Conservation (phyloP, 2,888 invertebrate species). For the Bruchidius siliquastri region DNA sequence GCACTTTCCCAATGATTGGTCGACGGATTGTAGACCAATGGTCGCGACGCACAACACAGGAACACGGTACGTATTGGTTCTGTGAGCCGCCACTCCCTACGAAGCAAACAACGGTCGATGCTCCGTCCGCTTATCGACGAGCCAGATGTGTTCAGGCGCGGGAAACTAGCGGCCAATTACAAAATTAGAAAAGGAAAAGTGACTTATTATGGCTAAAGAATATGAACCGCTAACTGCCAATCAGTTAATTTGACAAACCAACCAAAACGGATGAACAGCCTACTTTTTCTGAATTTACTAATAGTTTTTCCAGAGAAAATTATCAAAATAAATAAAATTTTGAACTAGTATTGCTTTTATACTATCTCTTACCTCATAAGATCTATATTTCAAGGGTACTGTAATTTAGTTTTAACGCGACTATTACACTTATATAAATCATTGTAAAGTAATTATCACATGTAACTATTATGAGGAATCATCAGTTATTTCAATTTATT, state of each 20-base stretch:
- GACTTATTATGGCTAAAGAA: constrained; percentile 15
- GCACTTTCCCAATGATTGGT: constrained; percentile 87
- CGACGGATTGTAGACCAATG: constrained; percentile 81
- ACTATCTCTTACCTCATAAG: no score
- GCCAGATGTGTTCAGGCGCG: constrained; percentile 40
- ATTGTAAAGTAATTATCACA: no score
- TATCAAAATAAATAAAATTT: no score
- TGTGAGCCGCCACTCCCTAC: constrained; percentile 63
- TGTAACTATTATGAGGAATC: no score
- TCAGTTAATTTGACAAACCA: constrained; percentile 6
- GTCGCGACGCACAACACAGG: constrained; percentile 67
- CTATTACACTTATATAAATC: no score
- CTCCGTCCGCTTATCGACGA: constrained; percentile 41
- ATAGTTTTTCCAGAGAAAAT: no score
- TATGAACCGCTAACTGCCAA: constrained; percentile 9
- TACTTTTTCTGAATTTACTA: no score
- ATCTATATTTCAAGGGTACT: no score
- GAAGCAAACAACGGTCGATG: constrained; percentile 45
- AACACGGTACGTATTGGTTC: constrained; percentile 70
- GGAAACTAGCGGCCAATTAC: constrained; percentile 46
- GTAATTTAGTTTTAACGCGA: no score
- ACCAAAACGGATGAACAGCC: background rate
- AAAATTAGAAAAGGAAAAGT: constrained; percentile 41
- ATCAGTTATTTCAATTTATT: no score
- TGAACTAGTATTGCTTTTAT: no score